These are phyloP conservation scores for Automeris io DNA, from an alignment of 2,888 invertebrate species.

Conservation along the genomic window DNA sequence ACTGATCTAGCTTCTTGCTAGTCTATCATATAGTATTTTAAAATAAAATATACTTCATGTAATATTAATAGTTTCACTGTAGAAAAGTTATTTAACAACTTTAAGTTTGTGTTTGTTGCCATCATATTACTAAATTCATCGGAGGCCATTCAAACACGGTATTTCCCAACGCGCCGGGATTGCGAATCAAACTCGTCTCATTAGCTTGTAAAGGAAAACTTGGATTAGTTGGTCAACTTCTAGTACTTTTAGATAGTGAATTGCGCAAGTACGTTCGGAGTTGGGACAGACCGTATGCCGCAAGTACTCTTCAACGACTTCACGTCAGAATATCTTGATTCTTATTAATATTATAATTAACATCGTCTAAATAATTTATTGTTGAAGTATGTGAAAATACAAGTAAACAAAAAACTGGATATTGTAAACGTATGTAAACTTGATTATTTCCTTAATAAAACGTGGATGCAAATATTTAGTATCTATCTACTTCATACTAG, in stretches of 20 bases:
- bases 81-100: not conserved
- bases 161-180: constrained; percentile 47
- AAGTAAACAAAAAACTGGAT: no score
- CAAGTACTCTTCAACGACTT: constrained; percentile 27
- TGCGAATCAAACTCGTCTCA: constrained; percentile 74
- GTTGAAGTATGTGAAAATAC: no score
- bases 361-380: no score
- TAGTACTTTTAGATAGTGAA: constrained; percentile 43
- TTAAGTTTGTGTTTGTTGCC: constrained; percentile 5
- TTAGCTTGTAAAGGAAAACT: constrained; percentile 72
- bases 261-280: constrained; percentile 37
- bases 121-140: constrained; percentile 2
- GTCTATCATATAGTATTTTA: no score
- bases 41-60: not conserved
- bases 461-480: no score
- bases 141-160: constrained; percentile 22
- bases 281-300: constrained; percentile 25
- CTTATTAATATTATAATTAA: no score
- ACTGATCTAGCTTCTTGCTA: no score
- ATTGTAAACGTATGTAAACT: no score
- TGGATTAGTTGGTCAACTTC: constrained; percentile 74
- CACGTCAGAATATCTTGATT: no score
- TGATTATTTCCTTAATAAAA: no score
- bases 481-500: no score
- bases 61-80: not conserved